These are phyloP conservation scores for Stenotaenia linearis DNA, from an alignment of 2,888 invertebrate genomes.

Conservation along the genomic window DNA sequence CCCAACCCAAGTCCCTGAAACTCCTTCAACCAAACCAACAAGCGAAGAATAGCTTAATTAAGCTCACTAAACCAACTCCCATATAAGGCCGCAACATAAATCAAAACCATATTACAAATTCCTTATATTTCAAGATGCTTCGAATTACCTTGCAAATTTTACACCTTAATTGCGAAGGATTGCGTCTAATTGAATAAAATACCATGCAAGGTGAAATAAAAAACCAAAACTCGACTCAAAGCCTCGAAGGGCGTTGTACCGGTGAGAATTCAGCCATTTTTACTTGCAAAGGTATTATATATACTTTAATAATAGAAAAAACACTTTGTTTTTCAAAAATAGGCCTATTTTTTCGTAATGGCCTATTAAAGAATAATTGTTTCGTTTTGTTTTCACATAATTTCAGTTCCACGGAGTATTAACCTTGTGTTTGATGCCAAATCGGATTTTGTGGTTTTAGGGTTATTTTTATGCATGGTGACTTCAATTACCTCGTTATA, in stretches of 20 bases:
- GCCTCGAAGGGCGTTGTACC: slow-evolving; percentile 11
- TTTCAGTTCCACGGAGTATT: neutral
- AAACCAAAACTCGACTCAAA: neutral
- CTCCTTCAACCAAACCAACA: too few relatives aligned
- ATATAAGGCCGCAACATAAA: too few relatives aligned
- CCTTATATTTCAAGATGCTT: too few relatives aligned
- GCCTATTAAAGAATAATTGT: neutral
- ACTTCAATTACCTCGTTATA: too few relatives aligned
- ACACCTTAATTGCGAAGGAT: too few relatives aligned
- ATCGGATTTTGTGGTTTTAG: neutral
- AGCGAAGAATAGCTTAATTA: too few relatives aligned
- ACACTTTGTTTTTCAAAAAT: neutral
- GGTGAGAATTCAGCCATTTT: neutral
- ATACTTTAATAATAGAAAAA: neutral
- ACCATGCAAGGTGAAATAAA: neutral
- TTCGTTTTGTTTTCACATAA: neutral
- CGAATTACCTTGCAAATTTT: too few relatives aligned
- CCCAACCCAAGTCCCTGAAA: too few relatives aligned
- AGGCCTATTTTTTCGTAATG: neutral
- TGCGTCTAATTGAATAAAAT: neutral
- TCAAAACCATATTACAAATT: too few relatives aligned
- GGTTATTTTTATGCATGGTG: neutral
- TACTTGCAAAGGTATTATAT: neutral
- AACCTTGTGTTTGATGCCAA: neutral
- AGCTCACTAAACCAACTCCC: too few relatives aligned